Conservation (phyloP, 2,888 invertebrate species). For the Heliconius hortense region DNA sequence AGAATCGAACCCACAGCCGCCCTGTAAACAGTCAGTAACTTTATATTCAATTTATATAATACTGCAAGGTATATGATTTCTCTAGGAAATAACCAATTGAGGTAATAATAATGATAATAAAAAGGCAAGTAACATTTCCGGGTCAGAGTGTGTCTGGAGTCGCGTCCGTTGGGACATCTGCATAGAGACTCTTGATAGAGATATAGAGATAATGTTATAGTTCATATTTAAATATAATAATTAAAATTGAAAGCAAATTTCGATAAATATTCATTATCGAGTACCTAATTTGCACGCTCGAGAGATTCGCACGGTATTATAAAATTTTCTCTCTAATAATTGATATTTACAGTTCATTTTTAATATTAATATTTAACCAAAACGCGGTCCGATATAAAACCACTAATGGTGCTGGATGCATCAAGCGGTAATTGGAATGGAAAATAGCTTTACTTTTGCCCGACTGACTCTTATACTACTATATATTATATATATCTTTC, state of each 20-base stretch:
- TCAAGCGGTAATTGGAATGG: constrained; percentile 26
- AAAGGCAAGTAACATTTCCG: constrained; percentile 19
- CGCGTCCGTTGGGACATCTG: constrained; percentile 6
- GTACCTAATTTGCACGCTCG: too few relatives aligned
- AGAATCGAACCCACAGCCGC: too few relatives aligned
- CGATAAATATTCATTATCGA: too few relatives aligned
- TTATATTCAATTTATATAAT: neutral
- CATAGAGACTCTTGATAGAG: too few relatives aligned
- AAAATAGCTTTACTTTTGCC: constrained; percentile 36
- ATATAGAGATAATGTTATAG: too few relatives aligned
- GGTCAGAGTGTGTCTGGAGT: constrained; percentile 29
- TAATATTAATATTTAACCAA: constrained; percentile 14
- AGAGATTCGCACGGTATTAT: neutral
- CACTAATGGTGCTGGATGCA: constrained; percentile 34
- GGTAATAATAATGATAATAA: constrained; percentile 20
- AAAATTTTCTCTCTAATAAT: neutral
- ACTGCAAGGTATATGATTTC: neutral
- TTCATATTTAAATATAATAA: too few relatives aligned
- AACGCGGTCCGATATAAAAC: constrained; percentile 8
- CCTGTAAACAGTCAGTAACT: too few relatives aligned
- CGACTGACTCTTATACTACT: neutral
- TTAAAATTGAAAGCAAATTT: too few relatives aligned
- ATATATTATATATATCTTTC: neutral
- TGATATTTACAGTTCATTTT: neutral
- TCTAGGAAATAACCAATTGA: constrained; percentile 31